Evolutionary conservation across 2,797 vertebrate species (phyloP), one percentile per base, ranked within the genome.

Genomic region (Echiichthys vipera): DNA sequence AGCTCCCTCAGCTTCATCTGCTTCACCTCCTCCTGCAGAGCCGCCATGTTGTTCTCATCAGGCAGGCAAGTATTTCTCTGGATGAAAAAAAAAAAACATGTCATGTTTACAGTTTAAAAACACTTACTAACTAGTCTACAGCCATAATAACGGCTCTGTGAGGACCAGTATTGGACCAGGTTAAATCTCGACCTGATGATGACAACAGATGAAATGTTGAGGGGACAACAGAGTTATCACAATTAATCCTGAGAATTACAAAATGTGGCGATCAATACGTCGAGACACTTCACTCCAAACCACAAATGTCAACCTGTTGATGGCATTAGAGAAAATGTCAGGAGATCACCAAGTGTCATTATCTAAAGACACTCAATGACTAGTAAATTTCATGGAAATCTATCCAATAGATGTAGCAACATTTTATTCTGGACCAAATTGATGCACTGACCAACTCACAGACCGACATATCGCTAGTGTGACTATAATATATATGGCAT

Each of bases 21-120:
- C 81, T 96, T 98, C 58, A 98, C 88, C 80, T 99, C 97, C 68
- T 98, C 97, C 85, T 97, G 96, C 67, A 99, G 92, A 64, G 91
- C 92, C 0, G 94, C 95, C 81, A 98, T 65, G 43, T 99, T 98
- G 88, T 91, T 96, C 91, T 99, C 97, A 2, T 99, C 97, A 0
- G 97, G 97, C 73, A 99, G 93, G 24, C 95, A 94, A 59, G 80
- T 97, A 93, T 91, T 97, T 85, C 94, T 93, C 97, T 99, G 89
- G 0, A 79, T 27, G 37, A 37, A n/a, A n/a, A n/a, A n/a, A n/a
- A 63, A 25, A 51, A 68, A 61, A 73, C 24, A 53, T 27, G 18
- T 29, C 20, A 54, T 2, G 4, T 62, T 34, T 29, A 53, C 40
- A 55, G 34, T 5, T 72, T 32, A 67, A 6, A 30, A 25, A 43